Evolutionary conservation across 2,113 vertebrate genomes (phyloP), one percentile per base, ranked within the genome.

Genomic region (Pristiophorus japonicus): DNA sequence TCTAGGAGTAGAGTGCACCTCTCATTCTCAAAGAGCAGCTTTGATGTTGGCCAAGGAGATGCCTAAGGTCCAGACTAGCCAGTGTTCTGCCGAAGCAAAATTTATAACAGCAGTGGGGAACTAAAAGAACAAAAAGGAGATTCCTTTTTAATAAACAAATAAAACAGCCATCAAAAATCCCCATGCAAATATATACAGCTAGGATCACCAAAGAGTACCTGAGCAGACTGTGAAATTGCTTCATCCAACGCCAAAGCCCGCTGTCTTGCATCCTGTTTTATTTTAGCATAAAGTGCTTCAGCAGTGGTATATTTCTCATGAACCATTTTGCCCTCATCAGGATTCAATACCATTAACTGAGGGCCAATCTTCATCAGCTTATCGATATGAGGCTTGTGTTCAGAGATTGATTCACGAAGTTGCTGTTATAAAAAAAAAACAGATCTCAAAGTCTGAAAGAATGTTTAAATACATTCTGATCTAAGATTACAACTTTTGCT

Each of bases 371-470:
- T 99, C 96, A 99, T 97, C 96, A 99, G 97, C 96, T 99, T 99
- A 98, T 99, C 99, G 59, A 99, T 99, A 96, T 99, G 99, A 66
- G 99, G 99, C 91, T 99, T 99, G 96, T 99, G 99, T 34, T 99
- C 99, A 0, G 99, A 98, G 24, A 99, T 99, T 1, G 99, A 99
- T 96, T 99, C 99, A 88, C 99, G 97, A 96, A 99, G 97, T 97
- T 99, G 98, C 99, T 99, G 97, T 51, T 96, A 95, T 75, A 47
- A 67, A 66, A 94, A 45, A 24, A 94, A 11, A 27, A 51, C 63
- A 94, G 34, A 22, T 94, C 42, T 67, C 59, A 70, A 24, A 16
- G 38, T 92, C 42, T 16, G 18, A 66, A 66, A 66, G 90, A 63
- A 93, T 42, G 47, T 66, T 11, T 22, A 38, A 93, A 93, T 66